A percentile compares a stretch with the other conserved stretches of the same genome.
Conservation (phyloP, 2,797 vertebrate species). For the Gorsachius magnificus region DNA sequence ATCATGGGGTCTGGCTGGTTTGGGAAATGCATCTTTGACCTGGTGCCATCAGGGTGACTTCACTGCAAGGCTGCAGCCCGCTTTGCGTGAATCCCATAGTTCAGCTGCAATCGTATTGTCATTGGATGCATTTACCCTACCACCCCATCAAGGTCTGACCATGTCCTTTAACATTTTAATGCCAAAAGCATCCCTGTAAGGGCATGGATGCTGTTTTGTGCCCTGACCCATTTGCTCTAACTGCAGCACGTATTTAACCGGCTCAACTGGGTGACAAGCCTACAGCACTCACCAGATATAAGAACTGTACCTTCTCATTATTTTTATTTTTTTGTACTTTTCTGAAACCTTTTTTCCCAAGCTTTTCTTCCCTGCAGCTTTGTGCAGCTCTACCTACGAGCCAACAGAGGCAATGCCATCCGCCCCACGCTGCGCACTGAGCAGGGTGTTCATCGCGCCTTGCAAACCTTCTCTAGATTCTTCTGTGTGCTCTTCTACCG, state of each 20-base stretch:
- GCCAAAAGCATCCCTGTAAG: not conserved
- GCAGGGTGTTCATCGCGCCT: not conserved
- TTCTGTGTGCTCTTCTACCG: not conserved
- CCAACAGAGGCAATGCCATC: not conserved
- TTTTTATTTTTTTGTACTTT: not conserved
- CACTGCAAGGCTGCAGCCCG: not conserved
- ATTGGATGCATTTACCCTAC: not conserved
- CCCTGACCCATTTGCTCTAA: not conserved
- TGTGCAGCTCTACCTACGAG: not conserved
- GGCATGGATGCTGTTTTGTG: not conserved
- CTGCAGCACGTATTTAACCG: not conserved
- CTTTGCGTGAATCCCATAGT: not conserved
- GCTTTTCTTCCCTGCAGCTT: fast-evolving
- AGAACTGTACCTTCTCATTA: not conserved
- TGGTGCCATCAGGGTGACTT: not conserved
- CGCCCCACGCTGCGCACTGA: not conserved
- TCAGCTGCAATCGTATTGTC: not conserved
- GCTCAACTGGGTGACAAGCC: not conserved
- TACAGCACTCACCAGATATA: not conserved
- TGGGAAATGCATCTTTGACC: not conserved
- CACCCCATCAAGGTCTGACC: not conserved
- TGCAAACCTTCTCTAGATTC: not conserved
- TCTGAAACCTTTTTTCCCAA: not conserved
- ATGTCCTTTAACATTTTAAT: not conserved
- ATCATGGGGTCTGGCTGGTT: not conserved